Evolutionary conservation across 2,113 vertebrate species (phyloP).

Genomic region (Cephalopholis sonnerati): DNA sequence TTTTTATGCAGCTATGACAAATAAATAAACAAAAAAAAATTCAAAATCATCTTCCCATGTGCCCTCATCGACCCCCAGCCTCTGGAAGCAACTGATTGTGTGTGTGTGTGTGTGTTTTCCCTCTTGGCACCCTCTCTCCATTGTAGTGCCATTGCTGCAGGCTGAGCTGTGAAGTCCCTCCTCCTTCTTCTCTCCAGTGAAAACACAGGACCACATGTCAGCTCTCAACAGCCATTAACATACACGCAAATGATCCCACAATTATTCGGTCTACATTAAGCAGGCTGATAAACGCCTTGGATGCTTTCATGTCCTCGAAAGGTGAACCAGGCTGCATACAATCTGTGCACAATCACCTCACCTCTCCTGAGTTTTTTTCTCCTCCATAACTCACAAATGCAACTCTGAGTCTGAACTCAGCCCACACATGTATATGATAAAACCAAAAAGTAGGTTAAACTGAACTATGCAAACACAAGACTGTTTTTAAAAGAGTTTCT

Average conservation of each 20-base stretch:
- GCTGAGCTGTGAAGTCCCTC: conserved; percentile 63
- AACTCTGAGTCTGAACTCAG: not conserved
- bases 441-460: not conserved
- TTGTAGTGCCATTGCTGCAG: conserved; percentile 74
- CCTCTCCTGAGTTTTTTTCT: not conserved
- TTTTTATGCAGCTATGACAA: conserved; percentile 17
- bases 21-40: not conserved
- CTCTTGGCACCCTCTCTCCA: conserved; percentile 67
- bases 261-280: not conserved
- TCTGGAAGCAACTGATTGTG: conserved; percentile 12
- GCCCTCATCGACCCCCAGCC: conserved; percentile 62
- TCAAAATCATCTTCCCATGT: conserved; percentile 18
- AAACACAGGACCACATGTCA: conserved; percentile 78
- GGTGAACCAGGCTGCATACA: not conserved
- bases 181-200: conserved; percentile 69
- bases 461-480: not conserved
- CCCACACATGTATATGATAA: not conserved
- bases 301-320: not conserved
- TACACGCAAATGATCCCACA: conserved; percentile 11
- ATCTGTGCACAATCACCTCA: conserved; percentile 13
- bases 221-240: conserved; percentile 49
- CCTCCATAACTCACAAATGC: conserved; percentile 1
- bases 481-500: conserved; percentile 19
- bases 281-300: not conserved
- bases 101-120: conserved; percentile 48